A percentile compares a stretch with the other conserved stretches of the same genome.
phyloP scores from a whole-genome alignment of 2,888 invertebrate species.

The Iphiclides podalirius region DNA sequence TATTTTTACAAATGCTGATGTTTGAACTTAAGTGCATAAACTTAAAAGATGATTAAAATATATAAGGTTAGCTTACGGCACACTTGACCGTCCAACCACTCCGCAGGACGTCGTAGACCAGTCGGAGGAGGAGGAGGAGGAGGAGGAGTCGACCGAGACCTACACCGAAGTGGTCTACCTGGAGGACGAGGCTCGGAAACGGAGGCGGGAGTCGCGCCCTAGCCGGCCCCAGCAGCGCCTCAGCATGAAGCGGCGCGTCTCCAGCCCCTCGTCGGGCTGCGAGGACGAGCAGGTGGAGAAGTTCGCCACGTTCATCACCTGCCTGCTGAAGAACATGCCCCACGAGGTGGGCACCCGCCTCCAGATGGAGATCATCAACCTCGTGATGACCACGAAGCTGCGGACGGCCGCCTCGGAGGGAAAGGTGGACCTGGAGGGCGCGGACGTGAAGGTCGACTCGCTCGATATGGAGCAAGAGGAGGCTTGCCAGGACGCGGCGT shows the following conservation, averaged over 20 bases:
- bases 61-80: no score
- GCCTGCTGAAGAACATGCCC: conserved; percentile 47
- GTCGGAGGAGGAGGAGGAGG: conserved; percentile 22
- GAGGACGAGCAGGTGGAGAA: conserved; percentile 41
- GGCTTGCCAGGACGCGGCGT: neutral
- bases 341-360: conserved; percentile 40
- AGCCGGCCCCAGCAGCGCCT: neutral
- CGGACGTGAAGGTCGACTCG: neutral
- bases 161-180: conserved; percentile 30
- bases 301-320: conserved; percentile 49
- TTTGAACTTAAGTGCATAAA: no score
- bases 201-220: neutral
- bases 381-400: conserved; percentile 48
- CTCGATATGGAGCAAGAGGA: neutral
- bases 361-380: conserved; percentile 53
- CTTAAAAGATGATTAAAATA: no score
- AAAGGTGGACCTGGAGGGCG: conserved; percentile 2
- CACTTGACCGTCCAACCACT: no score
- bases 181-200: conserved; percentile 21
- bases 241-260: neutral
- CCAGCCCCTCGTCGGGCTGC: conserved; percentile 1
- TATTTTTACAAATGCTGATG: no score
- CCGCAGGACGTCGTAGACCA: conserved; percentile 17
- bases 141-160: conserved; percentile 19
- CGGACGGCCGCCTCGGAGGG: conserved; percentile 20